Percentiles rank a stretch among this genome's conserved stretches.
phyloP scores from a whole-genome alignment of 92 coral and sea anemone genomes.

The Paragorgia papillata region DNA sequence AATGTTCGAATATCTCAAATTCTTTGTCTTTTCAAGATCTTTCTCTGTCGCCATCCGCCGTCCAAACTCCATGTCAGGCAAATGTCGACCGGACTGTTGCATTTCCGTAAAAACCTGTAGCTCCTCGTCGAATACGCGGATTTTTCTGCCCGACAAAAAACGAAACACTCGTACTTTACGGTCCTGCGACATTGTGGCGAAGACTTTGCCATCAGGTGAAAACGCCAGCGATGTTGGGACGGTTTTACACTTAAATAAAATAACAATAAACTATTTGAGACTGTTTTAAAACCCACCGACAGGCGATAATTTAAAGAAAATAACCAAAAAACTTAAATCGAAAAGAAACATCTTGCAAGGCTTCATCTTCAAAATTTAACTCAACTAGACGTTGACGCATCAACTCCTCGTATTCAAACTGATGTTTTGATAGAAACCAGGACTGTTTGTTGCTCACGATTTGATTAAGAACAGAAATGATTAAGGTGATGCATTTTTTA shows the following conservation, averaged over 20 bases:
- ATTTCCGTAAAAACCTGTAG: constrained; percentile 85
- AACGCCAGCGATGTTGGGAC: constrained; percentile 80
- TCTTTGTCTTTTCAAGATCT: constrained; percentile 89
- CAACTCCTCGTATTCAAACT: too few relatives aligned
- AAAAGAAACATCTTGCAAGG: too few relatives aligned
- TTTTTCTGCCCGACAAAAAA: constrained; percentile 88
- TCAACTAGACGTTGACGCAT: too few relatives aligned
- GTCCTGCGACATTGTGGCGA: constrained; percentile 86
- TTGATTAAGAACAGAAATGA: too few relatives aligned
- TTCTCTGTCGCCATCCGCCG: constrained; percentile 94
- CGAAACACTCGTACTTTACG: constrained; percentile 94
- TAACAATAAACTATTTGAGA: not conserved
- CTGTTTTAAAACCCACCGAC: not conserved
- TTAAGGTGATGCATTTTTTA: too few relatives aligned
- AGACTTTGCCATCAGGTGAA: constrained; percentile 96
- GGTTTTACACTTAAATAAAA: constrained; percentile 81
- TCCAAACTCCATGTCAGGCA: constrained; percentile 99
- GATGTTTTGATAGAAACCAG: too few relatives aligned
- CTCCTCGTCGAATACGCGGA: constrained; percentile 89
- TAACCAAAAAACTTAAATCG: too few relatives aligned
- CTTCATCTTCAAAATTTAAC: too few relatives aligned
- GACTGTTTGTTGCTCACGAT: too few relatives aligned
- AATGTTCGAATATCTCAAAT: constrained; percentile 85
- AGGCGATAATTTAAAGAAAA: too few relatives aligned
- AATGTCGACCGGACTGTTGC: constrained; percentile 95